A percentile compares a stretch with the other conserved stretches of the same genome.
Evolutionary conservation across 23 tunicate species (phyloP).

Genomic region (Trididemnum clinides): DNA sequence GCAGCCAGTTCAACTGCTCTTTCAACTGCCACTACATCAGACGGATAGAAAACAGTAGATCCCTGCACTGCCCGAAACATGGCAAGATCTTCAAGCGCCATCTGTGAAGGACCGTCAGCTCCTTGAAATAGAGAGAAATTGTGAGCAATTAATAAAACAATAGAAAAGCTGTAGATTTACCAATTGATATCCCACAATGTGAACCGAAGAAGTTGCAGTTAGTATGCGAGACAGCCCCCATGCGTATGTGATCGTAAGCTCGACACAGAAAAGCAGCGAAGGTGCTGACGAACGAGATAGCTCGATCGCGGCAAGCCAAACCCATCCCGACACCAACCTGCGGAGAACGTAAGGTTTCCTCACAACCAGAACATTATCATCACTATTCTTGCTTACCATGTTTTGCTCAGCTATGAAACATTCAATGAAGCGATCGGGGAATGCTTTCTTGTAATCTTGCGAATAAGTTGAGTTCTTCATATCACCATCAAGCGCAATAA

Average conservation of each 20-base stretch:
- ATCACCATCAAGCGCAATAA: conserved; percentile 90
- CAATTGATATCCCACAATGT: conserved; percentile 98
- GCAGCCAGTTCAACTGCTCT: conserved; percentile 96
- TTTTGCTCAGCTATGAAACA: conserved; percentile 99
- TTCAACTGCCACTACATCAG: conserved; percentile 84
- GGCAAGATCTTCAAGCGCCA: conserved; percentile 97
- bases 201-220: conserved; percentile 97
- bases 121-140: conserved; percentile 20
- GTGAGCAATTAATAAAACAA: too few species aligned
- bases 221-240: conserved; percentile 97
- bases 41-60: conserved; percentile 92
- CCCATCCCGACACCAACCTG: conserved; percentile 91
- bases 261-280: conserved; percentile 92
- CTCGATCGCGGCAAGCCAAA: conserved; percentile 76
- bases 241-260: conserved; percentile 95
- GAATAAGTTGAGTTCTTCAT: conserved; percentile 97
- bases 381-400: conserved; percentile 65
- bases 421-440: conserved; percentile 90
- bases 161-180: too few species aligned
- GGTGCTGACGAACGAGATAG: conserved; percentile 80
- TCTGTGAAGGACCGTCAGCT: conserved; percentile 98
- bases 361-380: too few species aligned
- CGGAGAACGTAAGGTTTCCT: too few species aligned
- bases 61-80: conserved; percentile 89
- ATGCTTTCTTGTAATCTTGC: conserved; percentile 86